A percentile compares a stretch with the other conserved stretches of the same genome.
These are phyloP conservation scores for Phalacrocorax pelagicus DNA, from an alignment of 2,113 vertebrate genomes.

Conservation along the genomic window DNA sequence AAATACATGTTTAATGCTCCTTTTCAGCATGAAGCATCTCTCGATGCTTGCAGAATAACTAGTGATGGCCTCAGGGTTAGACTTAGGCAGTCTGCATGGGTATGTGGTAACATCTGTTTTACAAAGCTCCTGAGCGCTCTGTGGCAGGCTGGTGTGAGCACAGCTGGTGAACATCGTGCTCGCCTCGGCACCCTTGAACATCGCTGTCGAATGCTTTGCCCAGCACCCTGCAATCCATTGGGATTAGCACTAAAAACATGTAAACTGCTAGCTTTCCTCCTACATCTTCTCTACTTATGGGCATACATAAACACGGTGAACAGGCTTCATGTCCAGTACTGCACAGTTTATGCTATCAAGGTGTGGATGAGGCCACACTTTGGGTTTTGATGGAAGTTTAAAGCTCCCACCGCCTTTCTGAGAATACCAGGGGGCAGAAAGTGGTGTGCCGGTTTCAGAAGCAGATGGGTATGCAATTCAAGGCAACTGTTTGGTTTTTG, in stretches of 20 bases:
- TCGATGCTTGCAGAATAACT: background rate
- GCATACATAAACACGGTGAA: background rate
- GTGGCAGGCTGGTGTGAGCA: background rate
- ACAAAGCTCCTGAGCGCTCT: background rate
- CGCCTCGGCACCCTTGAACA: background rate
- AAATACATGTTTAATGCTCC: background rate
- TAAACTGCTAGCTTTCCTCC: background rate
- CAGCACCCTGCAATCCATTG: background rate
- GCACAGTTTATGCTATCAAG: accelerated
- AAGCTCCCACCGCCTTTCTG: background rate
- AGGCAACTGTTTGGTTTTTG: background rate
- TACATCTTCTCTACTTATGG: background rate
- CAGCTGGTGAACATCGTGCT: background rate
- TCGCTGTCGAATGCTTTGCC: background rate
- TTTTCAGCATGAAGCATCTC: background rate
- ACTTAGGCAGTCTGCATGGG: background rate
- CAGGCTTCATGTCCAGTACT: background rate
- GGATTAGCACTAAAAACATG: background rate
- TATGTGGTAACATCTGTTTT: background rate
- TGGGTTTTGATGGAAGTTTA: background rate
- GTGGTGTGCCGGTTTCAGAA: background rate
- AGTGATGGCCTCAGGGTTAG: background rate
- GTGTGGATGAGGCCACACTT: background rate
- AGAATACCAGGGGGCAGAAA: background rate
- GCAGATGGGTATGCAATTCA: background rate